phyloP scores from a whole-genome alignment of 2,797 vertebrate genomes.

The Siniperca scherzeri region DNA sequence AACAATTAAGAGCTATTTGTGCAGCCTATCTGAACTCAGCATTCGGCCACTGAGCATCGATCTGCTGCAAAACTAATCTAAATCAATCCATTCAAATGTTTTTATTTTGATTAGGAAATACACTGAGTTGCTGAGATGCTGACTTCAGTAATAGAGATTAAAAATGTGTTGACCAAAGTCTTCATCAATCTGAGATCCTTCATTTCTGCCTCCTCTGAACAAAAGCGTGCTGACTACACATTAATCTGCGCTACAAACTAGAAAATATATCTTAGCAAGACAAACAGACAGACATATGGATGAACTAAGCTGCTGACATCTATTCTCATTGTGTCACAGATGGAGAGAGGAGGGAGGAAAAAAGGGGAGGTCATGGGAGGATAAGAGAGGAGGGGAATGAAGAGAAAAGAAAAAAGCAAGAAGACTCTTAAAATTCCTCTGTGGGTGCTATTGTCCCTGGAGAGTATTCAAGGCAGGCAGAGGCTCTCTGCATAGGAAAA shows the following conservation, averaged over 20 bases:
- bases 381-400: conserved; percentile 43
- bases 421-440: conserved; percentile 69
- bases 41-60: conserved; percentile 48
- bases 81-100: conserved; percentile 69
- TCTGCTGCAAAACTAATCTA: conserved; percentile 55
- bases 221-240: conserved; percentile 61
- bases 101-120: conserved; percentile 65
- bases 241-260: conserved; percentile 52
- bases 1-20: conserved; percentile 76
- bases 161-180: conserved; percentile 67
- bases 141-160: conserved; percentile 70
- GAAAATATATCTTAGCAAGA: conserved; percentile 64
- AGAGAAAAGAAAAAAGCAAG: conserved; percentile 35
- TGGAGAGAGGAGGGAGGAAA: conserved; percentile 11
- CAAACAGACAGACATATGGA: conserved; percentile 68
- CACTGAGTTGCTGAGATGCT: conserved; percentile 61
- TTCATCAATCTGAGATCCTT: conserved; percentile 64
- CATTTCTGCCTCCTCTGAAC: conserved; percentile 50
- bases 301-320: conserved; percentile 59
- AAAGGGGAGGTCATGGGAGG: conserved; percentile 57
- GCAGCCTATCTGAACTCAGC: conserved; percentile 61
- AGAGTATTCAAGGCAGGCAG: conserved; percentile 72
- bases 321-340: conserved; percentile 68
- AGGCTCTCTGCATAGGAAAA: conserved; percentile 73
- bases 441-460: conserved; percentile 73